Conservation (phyloP, 2,888 invertebrate species). For the Dolichopus griseipennis region DNA sequence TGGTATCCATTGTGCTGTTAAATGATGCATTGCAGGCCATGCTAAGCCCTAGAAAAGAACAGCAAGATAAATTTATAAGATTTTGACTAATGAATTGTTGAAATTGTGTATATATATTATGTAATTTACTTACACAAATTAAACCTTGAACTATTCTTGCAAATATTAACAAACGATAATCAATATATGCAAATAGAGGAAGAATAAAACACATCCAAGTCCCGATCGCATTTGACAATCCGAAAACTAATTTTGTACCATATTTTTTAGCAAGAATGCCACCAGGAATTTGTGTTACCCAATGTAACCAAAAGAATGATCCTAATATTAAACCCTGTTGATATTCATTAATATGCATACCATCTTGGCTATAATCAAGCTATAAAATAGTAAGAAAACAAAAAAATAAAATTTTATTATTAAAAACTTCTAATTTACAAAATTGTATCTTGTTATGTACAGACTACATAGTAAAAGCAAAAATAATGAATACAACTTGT, state of each 20-base stretch:
- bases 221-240: slow-evolving; percentile 54
- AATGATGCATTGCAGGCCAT: slow-evolving; percentile 70
- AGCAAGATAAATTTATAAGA: slow-evolving; percentile 25
- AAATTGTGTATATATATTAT: not conserved
- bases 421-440: too few species aligned
- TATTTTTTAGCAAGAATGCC: slow-evolving; percentile 58
- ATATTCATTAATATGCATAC: slow-evolving; percentile 56
- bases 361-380: slow-evolving; percentile 31
- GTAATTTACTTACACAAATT: slow-evolving; percentile 52
- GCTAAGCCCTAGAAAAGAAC: slow-evolving; percentile 48
- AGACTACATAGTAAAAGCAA: too few species aligned
- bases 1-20: slow-evolving; percentile 76
- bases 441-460: too few species aligned
- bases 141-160: slow-evolving; percentile 60
- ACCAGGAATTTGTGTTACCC: slow-evolving; percentile 62
- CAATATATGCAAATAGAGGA: slow-evolving; percentile 54
- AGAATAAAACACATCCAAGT: slow-evolving; percentile 57
- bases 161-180: slow-evolving; percentile 49
- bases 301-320: slow-evolving; percentile 65
- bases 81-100: not conserved
- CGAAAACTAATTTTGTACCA: slow-evolving; percentile 64
- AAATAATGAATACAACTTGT: too few species aligned
- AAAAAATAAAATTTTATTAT: slow-evolving; percentile 12
- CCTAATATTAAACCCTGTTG: slow-evolving; percentile 56
- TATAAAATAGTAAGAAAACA: slow-evolving; percentile 20